Base-by-base conservation (phyloP, 2,888 invertebrate species). In the Epistrophella euchroma region DNA sequence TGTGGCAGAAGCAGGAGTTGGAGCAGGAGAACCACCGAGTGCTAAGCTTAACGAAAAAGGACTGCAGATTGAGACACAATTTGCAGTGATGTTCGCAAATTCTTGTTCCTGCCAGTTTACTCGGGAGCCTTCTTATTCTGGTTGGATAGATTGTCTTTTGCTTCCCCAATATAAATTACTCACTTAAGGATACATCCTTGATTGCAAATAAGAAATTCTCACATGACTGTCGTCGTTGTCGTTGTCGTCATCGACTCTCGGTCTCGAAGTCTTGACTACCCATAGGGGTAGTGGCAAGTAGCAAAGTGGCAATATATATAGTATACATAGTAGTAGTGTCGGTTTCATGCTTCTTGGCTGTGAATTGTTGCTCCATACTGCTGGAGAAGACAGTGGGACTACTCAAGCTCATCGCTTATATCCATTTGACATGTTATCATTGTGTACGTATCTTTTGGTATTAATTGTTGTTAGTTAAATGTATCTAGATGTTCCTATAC, bases 131-230 rank as follows among this genome's bases (percentile, higher is more conserved):
- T 87, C 87, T 87, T 87, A 87, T 87, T 87, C 82, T 68, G 87
- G 78, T 83, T 87, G 87, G 87, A 87, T 87, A 87, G 82, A 87
- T 87, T 87, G 87, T 83, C 83, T 82, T 83, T 87, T 75, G 87
- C 78, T 87, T 81, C 87, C 87, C 78, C 75, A 83, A 87, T 87
- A 87, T 87, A 87, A 87, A 87, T 83, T 87, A 87, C 87, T 87
- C 87, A 87, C 87, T 87, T 87, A 87, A 87, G 87, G 87, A 87
- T 87, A 87, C 87, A 87, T 87, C 82, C 87, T 87, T 87, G 87
- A 87, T 87, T 87, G 87, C 82, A 83, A 87, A 87, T 87, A 87
- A 87, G 87, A 87, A 87, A 87, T 87, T 87, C 87, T 87, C 87
- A 87, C 87, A 87, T 87, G 87, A 83, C 82, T 87, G 83, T 87